Evolutionary conservation across 2,797 vertebrate species (phyloP).

Genomic region (Bufotes viridis): DNA sequence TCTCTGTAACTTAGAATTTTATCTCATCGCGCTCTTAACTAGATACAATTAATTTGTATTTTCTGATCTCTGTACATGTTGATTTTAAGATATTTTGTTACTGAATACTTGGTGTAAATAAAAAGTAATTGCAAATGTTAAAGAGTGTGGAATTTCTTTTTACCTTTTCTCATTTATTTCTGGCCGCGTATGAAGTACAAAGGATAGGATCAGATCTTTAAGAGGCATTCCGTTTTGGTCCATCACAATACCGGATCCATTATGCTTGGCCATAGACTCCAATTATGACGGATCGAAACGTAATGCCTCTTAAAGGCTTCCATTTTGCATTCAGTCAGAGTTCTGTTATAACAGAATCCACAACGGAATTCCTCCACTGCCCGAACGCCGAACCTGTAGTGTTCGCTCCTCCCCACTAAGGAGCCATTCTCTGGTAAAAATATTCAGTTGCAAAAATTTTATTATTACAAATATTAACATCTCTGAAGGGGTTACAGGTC

Average conservation of each 20-base stretch:
- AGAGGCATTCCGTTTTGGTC: too few species aligned
- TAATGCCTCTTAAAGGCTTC: too few species aligned
- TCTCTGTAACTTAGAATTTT: not conserved
- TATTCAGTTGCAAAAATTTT: not conserved
- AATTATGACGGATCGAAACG: too few species aligned
- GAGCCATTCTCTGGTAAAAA: not conserved
- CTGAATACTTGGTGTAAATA: constrained; percentile 56
- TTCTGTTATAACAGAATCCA: too few species aligned
- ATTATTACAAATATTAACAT: not conserved
- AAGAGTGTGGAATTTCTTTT: not conserved
- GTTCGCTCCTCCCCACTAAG: too few species aligned
- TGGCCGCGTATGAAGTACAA: not conserved
- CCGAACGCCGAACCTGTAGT: too few species aligned
- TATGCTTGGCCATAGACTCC: too few species aligned
- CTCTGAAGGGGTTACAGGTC: not conserved
- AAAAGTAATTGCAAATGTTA: constrained; percentile 19
- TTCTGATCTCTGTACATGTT: constrained; percentile 34
- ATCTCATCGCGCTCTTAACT: constrained; percentile 18
- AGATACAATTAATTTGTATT: constrained; percentile 27
- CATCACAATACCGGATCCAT: too few species aligned
- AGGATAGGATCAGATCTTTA: too few species aligned
- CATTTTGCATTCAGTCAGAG: too few species aligned
- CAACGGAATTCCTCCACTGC: too few species aligned
- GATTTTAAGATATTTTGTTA: constrained; percentile 44
- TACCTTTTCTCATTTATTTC: not conserved